Base-by-base conservation (phyloP, 53 echinoderm and acorn worm genomes). In the Echinometra lucunter region DNA sequence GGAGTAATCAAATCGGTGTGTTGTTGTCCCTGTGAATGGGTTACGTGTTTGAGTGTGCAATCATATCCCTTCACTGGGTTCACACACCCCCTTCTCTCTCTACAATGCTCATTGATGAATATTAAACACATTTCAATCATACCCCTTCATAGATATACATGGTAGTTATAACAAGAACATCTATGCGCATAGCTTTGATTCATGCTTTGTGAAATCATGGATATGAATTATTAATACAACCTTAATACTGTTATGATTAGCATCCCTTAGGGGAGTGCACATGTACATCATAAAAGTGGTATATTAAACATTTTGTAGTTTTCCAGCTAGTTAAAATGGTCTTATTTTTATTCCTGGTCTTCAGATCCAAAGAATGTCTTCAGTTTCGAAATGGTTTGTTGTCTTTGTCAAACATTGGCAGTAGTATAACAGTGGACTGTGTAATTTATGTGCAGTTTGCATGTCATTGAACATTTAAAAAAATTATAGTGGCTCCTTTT, bases 11-110 rank as follows among this genome's bases (percentile, higher is more conserved):
- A 78, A 92, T 78, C 93, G 80, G 56, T 21, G 58, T 92, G 93
- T 92, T 92, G 93, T 92, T 45, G 93, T 78, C 93, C 75, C 45
- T 55, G 28, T 92, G 93, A 92, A 78, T 92, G 75, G 93, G 78
- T 34, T 80, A 55, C 37, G 75, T 92, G 92, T 69, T 66, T 49
- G 74, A 69, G 92, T 92, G 93, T 92, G 93, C 93, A 78, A 92
- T 53, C 17, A 57, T 92, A 92, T 78, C 78, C 56, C 8, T 37
- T 17, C 40, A 63, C 40, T 32, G 25, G 35, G 90, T 88, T 88
- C 55, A 21, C 38, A 85, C 58, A 17, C 37, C 89, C 89, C 57
- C 53, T 32, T 56, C 88, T 35, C 88, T 38, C 56, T 88, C 17
- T 16, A n/a, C 88, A 78, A 40, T 40, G 19, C 78, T 78, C 85